phyloP scores from a whole-genome alignment of 1,140 invertebrate species.

The Pollicipes pollicipes region DNA sequence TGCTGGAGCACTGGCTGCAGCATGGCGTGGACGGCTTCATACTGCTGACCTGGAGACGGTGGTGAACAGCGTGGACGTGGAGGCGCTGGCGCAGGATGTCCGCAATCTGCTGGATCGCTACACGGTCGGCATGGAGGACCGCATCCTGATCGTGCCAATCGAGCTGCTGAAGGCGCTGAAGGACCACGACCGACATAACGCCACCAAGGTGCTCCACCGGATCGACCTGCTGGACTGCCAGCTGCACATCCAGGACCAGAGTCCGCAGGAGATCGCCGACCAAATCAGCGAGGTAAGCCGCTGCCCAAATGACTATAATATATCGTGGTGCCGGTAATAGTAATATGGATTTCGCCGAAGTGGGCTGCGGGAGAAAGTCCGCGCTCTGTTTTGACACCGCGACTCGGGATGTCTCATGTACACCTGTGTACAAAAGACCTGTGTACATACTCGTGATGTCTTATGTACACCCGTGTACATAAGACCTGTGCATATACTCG shows the following conservation, averaged over 20 bases:
- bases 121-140: constrained; percentile 21
- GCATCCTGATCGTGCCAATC: constrained; percentile 46
- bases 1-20: constrained; percentile 43
- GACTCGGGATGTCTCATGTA: too few relatives aligned
- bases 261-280: neutral
- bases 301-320: too few relatives aligned
- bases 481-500: too few relatives aligned
- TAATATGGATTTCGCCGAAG: too few relatives aligned
- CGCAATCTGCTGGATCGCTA: constrained; percentile 34
- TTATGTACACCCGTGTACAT: too few relatives aligned
- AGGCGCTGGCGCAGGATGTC: constrained; percentile 40
- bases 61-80: constrained; percentile 29
- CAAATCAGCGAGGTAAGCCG: neutral
- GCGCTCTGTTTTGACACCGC: too few relatives aligned
- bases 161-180: constrained; percentile 27
- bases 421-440: too few relatives aligned
- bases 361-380: too few relatives aligned
- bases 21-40: constrained; percentile 60
- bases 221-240: constrained; percentile 45
- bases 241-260: neutral
- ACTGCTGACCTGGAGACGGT: constrained; percentile 42
- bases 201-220: constrained; percentile 36
- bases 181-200: constrained; percentile 19
- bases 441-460: too few relatives aligned
- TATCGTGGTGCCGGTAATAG: too few relatives aligned